A percentile compares a stretch with the other conserved stretches of the same genome.
phyloP scores from a whole-genome alignment of 2,113 vertebrate genomes.

The Nibea coibor region DNA sequence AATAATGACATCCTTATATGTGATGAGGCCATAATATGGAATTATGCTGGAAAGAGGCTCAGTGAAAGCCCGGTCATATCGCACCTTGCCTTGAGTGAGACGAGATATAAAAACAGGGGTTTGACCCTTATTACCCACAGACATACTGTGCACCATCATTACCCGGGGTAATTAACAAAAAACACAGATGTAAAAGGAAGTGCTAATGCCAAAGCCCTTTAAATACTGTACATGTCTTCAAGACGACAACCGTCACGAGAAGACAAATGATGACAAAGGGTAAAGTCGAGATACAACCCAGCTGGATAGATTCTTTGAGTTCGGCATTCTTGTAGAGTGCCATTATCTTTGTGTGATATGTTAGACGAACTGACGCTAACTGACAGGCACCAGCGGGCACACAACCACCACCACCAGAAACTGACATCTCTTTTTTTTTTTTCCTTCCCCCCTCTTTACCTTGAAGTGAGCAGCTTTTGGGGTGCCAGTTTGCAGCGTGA shows the following conservation, averaged over 20 bases:
- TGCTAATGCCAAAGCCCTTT: not conserved
- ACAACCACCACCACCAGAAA: constrained; percentile 33
- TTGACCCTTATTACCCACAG: not conserved
- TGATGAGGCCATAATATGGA: constrained; percentile 54
- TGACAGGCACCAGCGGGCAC: constrained; percentile 36
- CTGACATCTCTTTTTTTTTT: constrained; percentile 14
- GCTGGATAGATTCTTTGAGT: constrained; percentile 15
- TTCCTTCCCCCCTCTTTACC: not conserved
- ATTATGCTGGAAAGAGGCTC: constrained; percentile 21
- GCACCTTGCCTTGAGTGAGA: not conserved
- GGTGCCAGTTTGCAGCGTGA: constrained; percentile 31
- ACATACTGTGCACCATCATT: not conserved
- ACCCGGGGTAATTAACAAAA: not conserved
- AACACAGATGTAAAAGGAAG: not conserved
- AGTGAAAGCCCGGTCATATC: constrained; percentile 10
- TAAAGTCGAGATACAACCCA: constrained; percentile 4
- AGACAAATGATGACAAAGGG: not conserved
- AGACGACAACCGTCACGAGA: not conserved
- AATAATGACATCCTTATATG: constrained; percentile 62
- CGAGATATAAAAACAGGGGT: not conserved
- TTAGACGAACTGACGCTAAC: constrained; percentile 42
- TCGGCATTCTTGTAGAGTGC: constrained; percentile 19
- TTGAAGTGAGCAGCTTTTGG: constrained; percentile 39
- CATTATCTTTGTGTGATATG: constrained; percentile 29
- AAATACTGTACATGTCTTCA: not conserved